A percentile compares a stretch with the other conserved stretches of the same genome.
Conservation (phyloP, 2,797 vertebrate genomes). For the Platyrinchus mystaceus region DNA sequence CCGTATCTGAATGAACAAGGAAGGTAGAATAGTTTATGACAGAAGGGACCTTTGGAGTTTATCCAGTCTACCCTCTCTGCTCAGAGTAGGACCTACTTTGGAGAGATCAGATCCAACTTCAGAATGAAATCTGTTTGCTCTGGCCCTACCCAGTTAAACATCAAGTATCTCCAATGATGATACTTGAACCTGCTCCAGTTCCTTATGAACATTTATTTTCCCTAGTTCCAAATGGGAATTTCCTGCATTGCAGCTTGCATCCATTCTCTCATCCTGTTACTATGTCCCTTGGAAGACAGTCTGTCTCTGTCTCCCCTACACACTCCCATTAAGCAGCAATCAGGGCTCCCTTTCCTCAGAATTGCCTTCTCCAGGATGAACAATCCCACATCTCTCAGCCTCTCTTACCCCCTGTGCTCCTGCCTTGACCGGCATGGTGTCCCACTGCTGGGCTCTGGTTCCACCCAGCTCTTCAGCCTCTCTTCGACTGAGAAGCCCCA, state of each 20-base stretch:
- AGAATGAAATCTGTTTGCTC: not conserved
- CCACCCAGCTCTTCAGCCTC: not conserved
- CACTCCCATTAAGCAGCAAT: not conserved
- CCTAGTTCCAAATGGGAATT: not conserved
- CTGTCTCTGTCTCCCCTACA: not conserved
- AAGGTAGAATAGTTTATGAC: not conserved
- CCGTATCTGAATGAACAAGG: not conserved
- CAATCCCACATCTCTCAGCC: not conserved
- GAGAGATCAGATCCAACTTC: not conserved
- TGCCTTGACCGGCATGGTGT: not conserved
- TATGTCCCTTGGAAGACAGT: not conserved
- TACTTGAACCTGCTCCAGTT: not conserved
- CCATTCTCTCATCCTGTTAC: not conserved
- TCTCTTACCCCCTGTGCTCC: not conserved
- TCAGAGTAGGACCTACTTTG: not conserved
- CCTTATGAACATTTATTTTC: not conserved
- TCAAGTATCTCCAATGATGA: not conserved
- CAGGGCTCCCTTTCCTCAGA: not conserved
- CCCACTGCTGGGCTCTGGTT: rapidly evolving
- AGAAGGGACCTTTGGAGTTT: not conserved
- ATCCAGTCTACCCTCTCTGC: not conserved
- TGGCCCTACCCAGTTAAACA: not conserved
- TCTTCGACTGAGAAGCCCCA: not conserved
- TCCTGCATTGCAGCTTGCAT: not conserved
- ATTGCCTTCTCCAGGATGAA: not conserved